These are phyloP conservation scores for Campoletis raptor DNA, from an alignment of 2,888 invertebrate genomes.

Conservation along the genomic window DNA sequence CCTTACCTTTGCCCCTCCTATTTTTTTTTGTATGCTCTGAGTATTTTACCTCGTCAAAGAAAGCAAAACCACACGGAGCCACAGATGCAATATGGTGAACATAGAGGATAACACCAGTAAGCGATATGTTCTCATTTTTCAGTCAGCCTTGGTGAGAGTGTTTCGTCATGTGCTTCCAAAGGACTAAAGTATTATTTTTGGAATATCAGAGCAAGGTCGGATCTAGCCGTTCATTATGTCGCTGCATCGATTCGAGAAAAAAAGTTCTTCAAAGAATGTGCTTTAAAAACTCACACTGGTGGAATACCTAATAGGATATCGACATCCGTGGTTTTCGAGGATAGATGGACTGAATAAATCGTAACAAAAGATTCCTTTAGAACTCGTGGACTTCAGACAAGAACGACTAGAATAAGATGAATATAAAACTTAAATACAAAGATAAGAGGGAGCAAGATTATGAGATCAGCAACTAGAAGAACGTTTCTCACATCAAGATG, in stretches of 20 bases:
- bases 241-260: background rate
- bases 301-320: background rate
- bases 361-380: background rate
- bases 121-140: slow-evolving; percentile 17
- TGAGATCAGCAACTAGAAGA: background rate
- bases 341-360: background rate
- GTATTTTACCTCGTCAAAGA: slow-evolving; percentile 12
- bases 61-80: background rate
- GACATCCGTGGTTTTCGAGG: background rate
- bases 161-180: slow-evolving; percentile 29
- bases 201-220: slow-evolving; percentile 34
- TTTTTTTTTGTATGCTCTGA: slow-evolving; percentile 53
- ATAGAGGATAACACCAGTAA: slow-evolving; percentile 21
- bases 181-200: slow-evolving; percentile 17
- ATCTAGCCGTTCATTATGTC: background rate
- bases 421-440: background rate
- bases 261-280: background rate
- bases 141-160: background rate
- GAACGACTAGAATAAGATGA: background rate
- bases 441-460: background rate
- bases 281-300: background rate
- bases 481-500: background rate
- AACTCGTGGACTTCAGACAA: slow-evolving; percentile 6
- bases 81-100: background rate
- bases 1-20: slow-evolving; percentile 47